phyloP scores from a whole-genome alignment of 2,113 vertebrate genomes.

The Coptodon rendalli region DNA sequence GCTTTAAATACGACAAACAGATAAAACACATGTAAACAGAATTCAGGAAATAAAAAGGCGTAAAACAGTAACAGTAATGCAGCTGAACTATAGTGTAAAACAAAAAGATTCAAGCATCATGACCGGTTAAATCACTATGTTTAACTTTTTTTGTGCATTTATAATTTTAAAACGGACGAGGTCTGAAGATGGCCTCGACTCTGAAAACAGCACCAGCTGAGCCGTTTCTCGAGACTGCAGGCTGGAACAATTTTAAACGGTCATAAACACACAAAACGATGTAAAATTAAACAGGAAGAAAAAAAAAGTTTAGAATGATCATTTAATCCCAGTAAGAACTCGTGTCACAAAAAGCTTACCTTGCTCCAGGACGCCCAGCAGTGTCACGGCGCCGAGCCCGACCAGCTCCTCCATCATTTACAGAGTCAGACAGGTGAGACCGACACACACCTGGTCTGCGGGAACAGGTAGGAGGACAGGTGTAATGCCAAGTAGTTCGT shows the following conservation, averaged over 20 bases:
- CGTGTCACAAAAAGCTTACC: constrained; percentile 62
- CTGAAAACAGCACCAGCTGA: background rate
- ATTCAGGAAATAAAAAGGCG: background rate
- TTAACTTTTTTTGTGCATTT: background rate
- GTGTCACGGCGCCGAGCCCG: constrained; percentile 72
- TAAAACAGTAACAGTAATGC: background rate
- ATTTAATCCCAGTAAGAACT: background rate
- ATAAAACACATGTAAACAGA: background rate
- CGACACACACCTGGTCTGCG: background rate
- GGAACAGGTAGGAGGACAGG: background rate
- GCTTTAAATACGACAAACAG: background rate
- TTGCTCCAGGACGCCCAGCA: constrained; percentile 84
- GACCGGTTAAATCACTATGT: background rate
- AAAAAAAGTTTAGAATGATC: background rate
- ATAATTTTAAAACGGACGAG: background rate
- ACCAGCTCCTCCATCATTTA: constrained; percentile 74
- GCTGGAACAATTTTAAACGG: background rate
- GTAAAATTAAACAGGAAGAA: background rate
- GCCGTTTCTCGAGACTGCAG: background rate
- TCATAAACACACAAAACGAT: background rate
- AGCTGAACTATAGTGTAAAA: background rate
- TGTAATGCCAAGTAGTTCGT: background rate
- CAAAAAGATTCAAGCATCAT: background rate
- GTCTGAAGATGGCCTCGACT: background rate
- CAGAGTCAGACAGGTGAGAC: background rate